A percentile compares a stretch with the other conserved stretches of the same genome.
Conservation (phyloP, 1,140 invertebrate genomes). For the Scaptomyza pallida region DNA sequence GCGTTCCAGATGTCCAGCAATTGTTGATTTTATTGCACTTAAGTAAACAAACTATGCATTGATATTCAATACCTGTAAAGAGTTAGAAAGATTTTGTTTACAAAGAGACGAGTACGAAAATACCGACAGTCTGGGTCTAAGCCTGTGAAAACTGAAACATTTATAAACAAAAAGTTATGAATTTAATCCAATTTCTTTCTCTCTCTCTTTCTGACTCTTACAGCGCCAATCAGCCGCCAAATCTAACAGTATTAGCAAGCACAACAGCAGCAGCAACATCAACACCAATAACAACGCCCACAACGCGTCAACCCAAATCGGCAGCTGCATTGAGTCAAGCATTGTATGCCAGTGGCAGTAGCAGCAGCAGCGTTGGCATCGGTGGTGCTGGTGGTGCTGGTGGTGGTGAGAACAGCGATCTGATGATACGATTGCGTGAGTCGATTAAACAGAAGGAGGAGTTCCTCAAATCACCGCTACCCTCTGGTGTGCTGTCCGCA, state of each 20-base stretch:
- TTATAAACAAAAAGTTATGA: no score
- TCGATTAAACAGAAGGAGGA: constrained; percentile 95
- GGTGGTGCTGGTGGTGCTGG: constrained; percentile 18
- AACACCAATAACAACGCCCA: constrained; percentile 66
- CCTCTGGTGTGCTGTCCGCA: constrained; percentile 42
- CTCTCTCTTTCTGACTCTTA: constrained; percentile 16
- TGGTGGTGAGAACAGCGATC: constrained; percentile 72
- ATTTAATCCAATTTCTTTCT: background rate
- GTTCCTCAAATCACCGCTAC: constrained; percentile 90
- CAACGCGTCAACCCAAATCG: constrained; percentile 60
- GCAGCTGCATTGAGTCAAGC: constrained; percentile 54
- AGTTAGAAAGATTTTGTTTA: no score
- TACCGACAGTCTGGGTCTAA: no score
- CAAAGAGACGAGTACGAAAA: no score
- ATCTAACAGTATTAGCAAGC: constrained; percentile 82
- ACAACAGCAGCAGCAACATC: no score
- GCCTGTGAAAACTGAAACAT: no score
- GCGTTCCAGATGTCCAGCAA: background rate
- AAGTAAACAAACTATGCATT: no score
- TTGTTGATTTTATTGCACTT: no score
- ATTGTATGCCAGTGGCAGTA: constrained; percentile 45
- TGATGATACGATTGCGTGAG: constrained; percentile 86
- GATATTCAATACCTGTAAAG: no score
- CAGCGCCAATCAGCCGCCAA: constrained; percentile 78
- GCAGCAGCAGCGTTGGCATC: constrained; percentile 23